These are phyloP conservation scores for Philotrypesis tridentata DNA, from an alignment of 1,140 invertebrate species.

Conservation along the genomic window DNA sequence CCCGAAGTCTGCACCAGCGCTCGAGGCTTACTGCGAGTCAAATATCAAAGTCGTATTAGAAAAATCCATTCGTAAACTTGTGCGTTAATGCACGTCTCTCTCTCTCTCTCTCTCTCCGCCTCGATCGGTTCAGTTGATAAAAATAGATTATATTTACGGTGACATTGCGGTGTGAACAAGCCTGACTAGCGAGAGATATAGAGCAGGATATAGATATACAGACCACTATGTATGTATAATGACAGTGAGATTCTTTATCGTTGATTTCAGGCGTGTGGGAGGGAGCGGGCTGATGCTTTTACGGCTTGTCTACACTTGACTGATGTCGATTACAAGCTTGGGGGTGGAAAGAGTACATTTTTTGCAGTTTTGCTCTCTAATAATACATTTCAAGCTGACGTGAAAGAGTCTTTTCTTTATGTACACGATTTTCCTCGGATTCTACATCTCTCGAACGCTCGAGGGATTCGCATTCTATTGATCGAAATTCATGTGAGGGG, in stretches of 20 bases:
- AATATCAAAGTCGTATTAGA: slow-evolving; percentile 18
- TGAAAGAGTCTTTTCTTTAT: no score
- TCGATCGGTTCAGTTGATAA: not conserved
- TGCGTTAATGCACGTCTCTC: not conserved
- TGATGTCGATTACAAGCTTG: not conserved
- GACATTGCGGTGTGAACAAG: not conserved
- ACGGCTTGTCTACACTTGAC: not conserved
- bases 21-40: slow-evolving; percentile 82
- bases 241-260: not conserved
- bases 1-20: slow-evolving; percentile 92
- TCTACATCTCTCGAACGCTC: no score
- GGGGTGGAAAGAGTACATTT: not conserved
- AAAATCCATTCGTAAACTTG: not conserved
- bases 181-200: not conserved
- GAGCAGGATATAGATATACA: not conserved
- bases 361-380: no score
- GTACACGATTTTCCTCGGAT: no score
- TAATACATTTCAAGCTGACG: not conserved
- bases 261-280: not conserved
- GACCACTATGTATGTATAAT: not conserved
- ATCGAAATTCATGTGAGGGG: no score
- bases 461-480: no score
- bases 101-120: no score
- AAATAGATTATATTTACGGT: slow-evolving; percentile 3
- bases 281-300: not conserved